phyloP scores from a whole-genome alignment of 1,140 invertebrate genomes.

The Sarcophaga peregrina region DNA sequence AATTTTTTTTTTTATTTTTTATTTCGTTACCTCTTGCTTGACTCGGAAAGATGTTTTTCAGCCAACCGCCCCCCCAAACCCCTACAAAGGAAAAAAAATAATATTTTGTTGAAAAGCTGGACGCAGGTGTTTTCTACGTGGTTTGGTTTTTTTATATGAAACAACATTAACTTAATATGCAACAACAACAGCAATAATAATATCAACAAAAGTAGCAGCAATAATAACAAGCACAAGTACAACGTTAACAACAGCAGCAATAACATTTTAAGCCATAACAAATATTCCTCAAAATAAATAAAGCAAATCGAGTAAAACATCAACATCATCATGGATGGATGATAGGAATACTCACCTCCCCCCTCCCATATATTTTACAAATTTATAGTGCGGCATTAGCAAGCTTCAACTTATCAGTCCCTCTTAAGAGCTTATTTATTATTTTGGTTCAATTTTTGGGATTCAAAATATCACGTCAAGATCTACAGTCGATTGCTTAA shows the following conservation, averaged over 20 bases:
- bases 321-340: background rate
- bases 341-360: too few relatives aligned
- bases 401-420: too few relatives aligned
- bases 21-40: too few relatives aligned
- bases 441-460: too few relatives aligned
- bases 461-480: too few relatives aligned
- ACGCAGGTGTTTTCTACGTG: conserved; percentile 44
- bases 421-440: too few relatives aligned
- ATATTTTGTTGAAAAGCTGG: conserved; percentile 37
- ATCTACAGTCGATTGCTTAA: too few relatives aligned
- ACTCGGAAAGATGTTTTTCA: too few relatives aligned
- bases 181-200: background rate
- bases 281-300: background rate
- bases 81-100: background rate
- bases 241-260: background rate
- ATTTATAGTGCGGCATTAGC: too few relatives aligned
- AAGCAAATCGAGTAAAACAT: background rate
- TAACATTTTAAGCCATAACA: background rate
- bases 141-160: conserved; percentile 36
- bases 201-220: background rate
- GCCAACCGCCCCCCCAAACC: too few relatives aligned
- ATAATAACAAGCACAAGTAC: background rate
- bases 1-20: background rate
- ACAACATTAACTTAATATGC: conserved; percentile 38
- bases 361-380: too few relatives aligned